Evolutionary conservation across 2,797 vertebrate species (phyloP).

Genomic region (Taeniopygia guttata): DNA sequence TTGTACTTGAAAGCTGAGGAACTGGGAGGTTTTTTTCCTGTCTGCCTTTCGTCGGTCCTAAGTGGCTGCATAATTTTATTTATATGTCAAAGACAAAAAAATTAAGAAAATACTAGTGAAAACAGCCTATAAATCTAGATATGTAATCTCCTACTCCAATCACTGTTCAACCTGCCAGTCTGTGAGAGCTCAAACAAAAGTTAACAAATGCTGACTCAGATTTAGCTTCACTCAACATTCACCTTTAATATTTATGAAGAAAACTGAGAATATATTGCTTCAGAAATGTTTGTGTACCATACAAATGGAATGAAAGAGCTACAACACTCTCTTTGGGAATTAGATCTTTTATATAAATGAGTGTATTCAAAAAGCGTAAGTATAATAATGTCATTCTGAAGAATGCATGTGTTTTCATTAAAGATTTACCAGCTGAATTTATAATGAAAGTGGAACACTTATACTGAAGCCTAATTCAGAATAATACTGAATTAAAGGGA

Average conservation of each 20-base stretch:
- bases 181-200: background rate
- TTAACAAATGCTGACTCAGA: background rate
- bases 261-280: constrained; percentile 16
- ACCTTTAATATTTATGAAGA: constrained; percentile 28
- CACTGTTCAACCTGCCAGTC: background rate
- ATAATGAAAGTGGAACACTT: background rate
- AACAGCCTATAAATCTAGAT: background rate
- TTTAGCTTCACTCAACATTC: background rate
- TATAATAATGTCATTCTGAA: constrained; percentile 10
- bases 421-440: constrained; percentile 23
- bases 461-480: background rate
- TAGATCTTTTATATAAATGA: background rate
- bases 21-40: background rate
- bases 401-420: constrained; percentile 15
- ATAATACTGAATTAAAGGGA: background rate
- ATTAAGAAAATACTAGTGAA: background rate
- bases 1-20: background rate
- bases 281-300: background rate
- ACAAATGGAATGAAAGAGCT: background rate
- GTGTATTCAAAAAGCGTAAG: background rate
- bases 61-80: background rate
- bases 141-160: background rate
- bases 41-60: background rate
- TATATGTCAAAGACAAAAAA: background rate
- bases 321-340: background rate